phyloP scores from a whole-genome alignment of 2,797 vertebrate genomes.

The Peromyscus aztecus region DNA sequence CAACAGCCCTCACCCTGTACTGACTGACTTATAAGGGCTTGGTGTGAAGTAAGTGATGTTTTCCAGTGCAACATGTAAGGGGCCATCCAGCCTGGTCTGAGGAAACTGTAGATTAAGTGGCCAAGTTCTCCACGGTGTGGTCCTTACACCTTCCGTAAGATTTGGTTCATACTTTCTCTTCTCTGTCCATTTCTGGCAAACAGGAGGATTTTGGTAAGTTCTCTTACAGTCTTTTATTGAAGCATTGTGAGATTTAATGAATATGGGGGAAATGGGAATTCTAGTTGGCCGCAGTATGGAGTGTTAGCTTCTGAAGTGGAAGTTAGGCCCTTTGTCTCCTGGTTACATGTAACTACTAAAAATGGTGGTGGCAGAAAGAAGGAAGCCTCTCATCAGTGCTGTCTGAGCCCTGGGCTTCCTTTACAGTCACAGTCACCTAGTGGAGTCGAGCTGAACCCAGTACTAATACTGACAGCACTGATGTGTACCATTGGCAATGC shows the following conservation, averaged over 20 bases:
- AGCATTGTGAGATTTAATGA: background rate
- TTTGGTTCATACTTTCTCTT: background rate
- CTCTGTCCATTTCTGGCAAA: conserved; percentile 24
- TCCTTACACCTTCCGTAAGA: background rate
- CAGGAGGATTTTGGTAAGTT: conserved; percentile 60
- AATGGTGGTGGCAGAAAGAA: background rate
- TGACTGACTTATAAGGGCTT: background rate
- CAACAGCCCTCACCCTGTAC: background rate
- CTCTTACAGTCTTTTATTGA: conserved; percentile 38
- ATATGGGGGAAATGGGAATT: background rate
- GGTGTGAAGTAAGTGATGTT: background rate
- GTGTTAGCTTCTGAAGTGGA: background rate
- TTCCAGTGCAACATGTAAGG: background rate
- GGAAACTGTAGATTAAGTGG: background rate
- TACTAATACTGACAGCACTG: background rate
- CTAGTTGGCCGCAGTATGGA: background rate
- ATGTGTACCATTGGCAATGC: background rate
- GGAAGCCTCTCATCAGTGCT: background rate
- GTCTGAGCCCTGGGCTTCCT: background rate
- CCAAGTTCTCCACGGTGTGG: background rate
- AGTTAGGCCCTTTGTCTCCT: background rate
- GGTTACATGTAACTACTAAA: background rate
- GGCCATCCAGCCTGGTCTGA: background rate
- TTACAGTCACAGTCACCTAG: background rate
- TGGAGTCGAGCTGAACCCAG: background rate